phyloP scores from a whole-genome alignment of 2,888 invertebrate species.

The Auanema sp. region DNA sequence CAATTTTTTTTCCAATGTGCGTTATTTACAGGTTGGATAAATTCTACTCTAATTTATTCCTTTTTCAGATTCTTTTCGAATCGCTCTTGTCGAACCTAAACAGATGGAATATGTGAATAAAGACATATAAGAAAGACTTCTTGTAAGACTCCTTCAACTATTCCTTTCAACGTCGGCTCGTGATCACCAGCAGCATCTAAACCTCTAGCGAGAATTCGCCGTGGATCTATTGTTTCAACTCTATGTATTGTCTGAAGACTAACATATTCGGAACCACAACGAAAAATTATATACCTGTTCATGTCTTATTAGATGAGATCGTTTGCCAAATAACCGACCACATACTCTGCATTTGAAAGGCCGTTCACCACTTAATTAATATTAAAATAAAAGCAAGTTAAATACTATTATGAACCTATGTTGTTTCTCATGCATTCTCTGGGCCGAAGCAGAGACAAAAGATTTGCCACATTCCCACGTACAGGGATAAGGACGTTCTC shows the following conservation, averaged over 20 bases:
- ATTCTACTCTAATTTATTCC: no score
- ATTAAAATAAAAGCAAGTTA: neutral
- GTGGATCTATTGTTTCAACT: conserved; percentile 4
- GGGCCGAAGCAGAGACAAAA: conserved; percentile 47
- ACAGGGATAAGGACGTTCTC: conserved; percentile 46
- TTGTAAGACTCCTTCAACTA: conserved; percentile 15
- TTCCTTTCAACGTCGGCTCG: conserved; percentile 2
- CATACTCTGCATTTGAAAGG: conserved; percentile 35
- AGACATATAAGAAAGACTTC: conserved; percentile 2
- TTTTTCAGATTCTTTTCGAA: no score
- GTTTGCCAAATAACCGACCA: conserved; percentile 32
- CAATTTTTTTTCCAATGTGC: no score
- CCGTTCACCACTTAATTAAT: conserved; percentile 31
- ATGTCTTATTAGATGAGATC: conserved; percentile 40
- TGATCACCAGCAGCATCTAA: conserved; percentile 13
- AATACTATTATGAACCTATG: no score
- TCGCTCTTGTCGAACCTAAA: no score
- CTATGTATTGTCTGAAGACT: conserved; percentile 12
- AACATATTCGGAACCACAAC: neutral
- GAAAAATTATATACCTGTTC: conserved; percentile 17
- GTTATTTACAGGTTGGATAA: no score
- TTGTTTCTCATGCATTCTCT: conserved; percentile 43
- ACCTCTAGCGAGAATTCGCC: conserved; percentile 2
- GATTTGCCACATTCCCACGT: conserved; percentile 53
- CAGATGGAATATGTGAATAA: no score